A percentile compares a stretch with the other conserved stretches of the same genome.
Evolutionary conservation across 64 coral and sea anemone genomes (phyloP).

Genomic region (Catalaphyllia jardinei): DNA sequence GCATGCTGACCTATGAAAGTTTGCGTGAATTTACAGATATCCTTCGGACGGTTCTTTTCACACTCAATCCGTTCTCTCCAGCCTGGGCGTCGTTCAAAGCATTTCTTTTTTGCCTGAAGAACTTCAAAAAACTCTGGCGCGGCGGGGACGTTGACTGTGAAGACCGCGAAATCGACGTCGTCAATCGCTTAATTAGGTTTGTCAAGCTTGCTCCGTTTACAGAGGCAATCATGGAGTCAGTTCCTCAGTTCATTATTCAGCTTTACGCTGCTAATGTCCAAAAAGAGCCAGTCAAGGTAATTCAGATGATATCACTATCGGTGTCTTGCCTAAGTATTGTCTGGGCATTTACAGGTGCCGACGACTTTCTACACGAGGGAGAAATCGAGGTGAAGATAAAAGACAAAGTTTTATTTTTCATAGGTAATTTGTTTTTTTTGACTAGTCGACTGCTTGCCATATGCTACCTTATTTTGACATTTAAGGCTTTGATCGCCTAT

Average conservation of each 20-base stretch:
- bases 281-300: background rate
- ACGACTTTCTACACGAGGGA: background rate
- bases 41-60: background rate
- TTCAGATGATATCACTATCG: background rate
- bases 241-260: conserved; percentile 18
- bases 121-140: conserved; percentile 1
- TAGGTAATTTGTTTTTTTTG: background rate
- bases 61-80: background rate
- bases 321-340: background rate
- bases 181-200: background rate
- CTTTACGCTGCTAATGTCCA: background rate
- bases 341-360: background rate
- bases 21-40: background rate
- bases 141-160: background rate
- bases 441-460: conserved; percentile 3
- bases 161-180: background rate
- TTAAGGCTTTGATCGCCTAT: background rate
- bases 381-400: background rate
- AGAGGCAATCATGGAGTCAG: background rate
- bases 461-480: background rate
- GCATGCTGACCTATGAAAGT: background rate
- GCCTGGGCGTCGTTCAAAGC: background rate
- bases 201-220: background rate
- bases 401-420: background rate
- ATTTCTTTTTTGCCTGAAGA: background rate